Conservation (phyloP, 2,888 invertebrate species). For the Cerastis leucographa region DNA sequence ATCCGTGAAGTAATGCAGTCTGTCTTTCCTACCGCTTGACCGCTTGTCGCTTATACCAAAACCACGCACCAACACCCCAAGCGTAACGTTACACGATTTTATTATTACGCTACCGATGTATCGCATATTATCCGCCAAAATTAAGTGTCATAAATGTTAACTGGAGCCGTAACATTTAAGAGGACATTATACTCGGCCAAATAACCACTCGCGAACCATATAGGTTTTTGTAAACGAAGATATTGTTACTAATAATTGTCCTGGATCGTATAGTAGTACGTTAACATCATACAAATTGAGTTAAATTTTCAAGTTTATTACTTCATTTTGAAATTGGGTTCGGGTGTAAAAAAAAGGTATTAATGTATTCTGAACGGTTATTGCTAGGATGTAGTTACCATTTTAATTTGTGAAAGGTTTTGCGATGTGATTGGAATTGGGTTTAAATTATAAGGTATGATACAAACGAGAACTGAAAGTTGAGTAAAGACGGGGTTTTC, state of each 20-base stretch:
- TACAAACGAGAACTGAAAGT: conserved; percentile 7
- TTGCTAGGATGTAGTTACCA: conserved; percentile 45
- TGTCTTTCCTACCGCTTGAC: neutral
- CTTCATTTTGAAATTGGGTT: conserved; percentile 62
- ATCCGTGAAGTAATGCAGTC: neutral
- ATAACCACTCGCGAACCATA: conserved; percentile 71
- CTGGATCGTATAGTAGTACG: conserved; percentile 32
- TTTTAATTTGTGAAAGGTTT: conserved; percentile 21
- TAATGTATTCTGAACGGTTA: conserved; percentile 44
- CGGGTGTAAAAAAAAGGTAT: conserved; percentile 25
- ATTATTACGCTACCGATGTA: conserved; percentile 84
- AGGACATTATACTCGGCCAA: conserved; percentile 78
- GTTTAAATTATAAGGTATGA: conserved; percentile 17
- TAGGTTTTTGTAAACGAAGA: conserved; percentile 65
- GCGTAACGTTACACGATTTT: conserved; percentile 82
- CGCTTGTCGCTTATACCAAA: conserved; percentile 24
- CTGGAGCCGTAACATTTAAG: conserved; percentile 82
- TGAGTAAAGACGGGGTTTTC: neutral
- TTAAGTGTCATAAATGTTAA: conserved; percentile 89
- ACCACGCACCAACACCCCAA: conserved; percentile 73
- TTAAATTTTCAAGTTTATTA: conserved; percentile 52
- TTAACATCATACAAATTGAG: conserved; percentile 54
- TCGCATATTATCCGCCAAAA: conserved; percentile 82
- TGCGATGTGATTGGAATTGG: conserved; percentile 6
- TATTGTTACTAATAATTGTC: conserved; percentile 67